Evolutionary conservation across 1,140 invertebrate genomes (phyloP), one percentile per base, ranked within the genome.

Genomic region (Periplaneta americana): DNA sequence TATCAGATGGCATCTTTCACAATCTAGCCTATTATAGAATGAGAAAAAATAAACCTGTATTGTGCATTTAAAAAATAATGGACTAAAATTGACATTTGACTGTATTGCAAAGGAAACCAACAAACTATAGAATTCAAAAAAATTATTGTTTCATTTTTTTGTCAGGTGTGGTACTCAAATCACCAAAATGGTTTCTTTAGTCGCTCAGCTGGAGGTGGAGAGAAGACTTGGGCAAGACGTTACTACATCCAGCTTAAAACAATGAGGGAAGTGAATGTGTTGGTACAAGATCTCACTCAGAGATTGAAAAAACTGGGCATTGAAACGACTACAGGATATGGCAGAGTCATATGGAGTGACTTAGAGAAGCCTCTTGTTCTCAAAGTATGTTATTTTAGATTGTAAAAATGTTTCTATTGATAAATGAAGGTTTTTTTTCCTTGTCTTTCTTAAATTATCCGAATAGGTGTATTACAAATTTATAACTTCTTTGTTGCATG

Each of bases 201-300:
- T 35, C 84, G 87, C 10, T 84, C 84, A 9, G 79, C 66, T 66
- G 79, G 82, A 34, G 84, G 84, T 6, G 84, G 83, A 9, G 95
- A 96, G 86, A 86, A 85, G 37, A 84, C 89, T 9, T 98, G 97
- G 97, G 93, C 94, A 6, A 88, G 88, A 4, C 88, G 90, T 2
- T 92, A 94, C 86, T 95, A 92, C 86, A 89, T 98, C 35, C 95
- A 96, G 84, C 86, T 94, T 22, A 91, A 92, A 18, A 91, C 93
- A 0, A 86, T 98, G 3, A 91, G 90, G 13, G 96, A 98, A 85
- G 92, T 96, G 75, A 87, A 92, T 82, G 89, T 91, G n/a, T 85
- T 96, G 31, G 90, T 96, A 1, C 85, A 89, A 4, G 96, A 98
- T 81, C 86, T 98, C 31, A 91, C 89, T 0, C 15, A 83, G 3